A percentile compares a stretch with the other conserved stretches of the same genome.
Conservation (phyloP, 2,797 vertebrate genomes). For the Loris lydekkerianus region DNA sequence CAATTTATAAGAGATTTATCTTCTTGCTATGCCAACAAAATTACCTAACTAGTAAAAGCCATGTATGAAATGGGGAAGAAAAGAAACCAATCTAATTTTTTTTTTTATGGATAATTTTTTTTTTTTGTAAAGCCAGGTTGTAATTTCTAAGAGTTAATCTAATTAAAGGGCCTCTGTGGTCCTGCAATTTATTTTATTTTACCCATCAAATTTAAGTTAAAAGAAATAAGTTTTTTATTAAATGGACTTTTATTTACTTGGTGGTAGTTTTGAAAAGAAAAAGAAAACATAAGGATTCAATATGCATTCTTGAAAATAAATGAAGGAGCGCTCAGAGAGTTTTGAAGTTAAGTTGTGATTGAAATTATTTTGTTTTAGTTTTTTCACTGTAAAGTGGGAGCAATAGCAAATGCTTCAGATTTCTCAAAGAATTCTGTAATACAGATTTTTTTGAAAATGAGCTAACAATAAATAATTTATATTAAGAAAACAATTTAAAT, state of each 20-base stretch:
- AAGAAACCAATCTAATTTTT: neutral
- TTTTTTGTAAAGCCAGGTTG: neutral
- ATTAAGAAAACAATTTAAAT: constrained; percentile 28
- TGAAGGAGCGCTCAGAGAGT: neutral
- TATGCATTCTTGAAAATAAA: neutral
- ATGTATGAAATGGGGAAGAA: neutral
- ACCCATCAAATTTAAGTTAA: neutral
- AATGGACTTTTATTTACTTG: neutral
- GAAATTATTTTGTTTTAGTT: neutral
- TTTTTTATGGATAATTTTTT: neutral
- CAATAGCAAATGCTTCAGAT: neutral
- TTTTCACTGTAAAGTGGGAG: neutral
- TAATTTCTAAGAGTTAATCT: neutral
- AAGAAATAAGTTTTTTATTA: neutral
- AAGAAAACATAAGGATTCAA: neutral
- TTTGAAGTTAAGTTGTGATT: neutral
- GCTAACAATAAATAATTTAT: neutral
- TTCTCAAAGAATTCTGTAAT: neutral
- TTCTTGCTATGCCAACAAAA: neutral
- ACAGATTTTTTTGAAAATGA: neutral
- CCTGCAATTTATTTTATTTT: neutral
- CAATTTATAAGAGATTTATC: neutral
- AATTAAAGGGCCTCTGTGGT: neutral
- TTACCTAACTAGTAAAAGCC: neutral
- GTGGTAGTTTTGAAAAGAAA: neutral